phyloP scores from a whole-genome alignment of 2,113 vertebrate genomes.

The Puffinus mauretanicus region DNA sequence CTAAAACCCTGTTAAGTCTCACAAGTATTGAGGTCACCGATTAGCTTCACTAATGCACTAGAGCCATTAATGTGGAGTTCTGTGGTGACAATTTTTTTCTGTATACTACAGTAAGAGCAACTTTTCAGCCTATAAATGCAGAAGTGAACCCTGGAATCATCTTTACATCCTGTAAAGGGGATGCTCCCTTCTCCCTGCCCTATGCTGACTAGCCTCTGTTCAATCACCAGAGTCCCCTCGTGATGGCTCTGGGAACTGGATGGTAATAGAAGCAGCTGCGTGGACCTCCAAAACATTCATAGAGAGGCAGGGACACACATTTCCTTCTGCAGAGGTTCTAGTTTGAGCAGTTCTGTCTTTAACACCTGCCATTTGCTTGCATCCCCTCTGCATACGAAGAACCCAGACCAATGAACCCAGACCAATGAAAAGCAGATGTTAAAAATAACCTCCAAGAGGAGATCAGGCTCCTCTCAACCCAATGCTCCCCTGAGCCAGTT shows the following conservation, averaged over 20 bases:
- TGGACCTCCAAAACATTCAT: neutral
- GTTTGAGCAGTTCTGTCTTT: neutral
- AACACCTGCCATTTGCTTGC: neutral
- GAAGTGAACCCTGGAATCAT: neutral
- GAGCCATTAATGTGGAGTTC: neutral
- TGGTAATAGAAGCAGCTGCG: neutral
- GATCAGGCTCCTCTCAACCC: neutral
- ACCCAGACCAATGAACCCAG: neutral
- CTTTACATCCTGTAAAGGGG: neutral
- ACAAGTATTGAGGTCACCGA: neutral
- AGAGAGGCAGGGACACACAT: neutral
- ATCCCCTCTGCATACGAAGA: neutral
- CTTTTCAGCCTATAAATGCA: neutral
- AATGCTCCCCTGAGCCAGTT: neutral
- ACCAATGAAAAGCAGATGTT: rapidly evolving
- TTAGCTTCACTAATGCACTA: neutral
- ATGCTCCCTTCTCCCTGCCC: neutral
- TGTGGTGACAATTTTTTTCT: neutral
- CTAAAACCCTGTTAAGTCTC: neutral
- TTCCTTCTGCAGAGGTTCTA: neutral
- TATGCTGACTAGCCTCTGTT: neutral
- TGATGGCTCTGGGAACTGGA: neutral
- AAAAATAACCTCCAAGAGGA: neutral
- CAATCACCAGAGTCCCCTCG: neutral
- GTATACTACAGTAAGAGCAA: neutral